Conservation (phyloP, 2,888 invertebrate genomes). For the Trichacis sp. region DNA sequence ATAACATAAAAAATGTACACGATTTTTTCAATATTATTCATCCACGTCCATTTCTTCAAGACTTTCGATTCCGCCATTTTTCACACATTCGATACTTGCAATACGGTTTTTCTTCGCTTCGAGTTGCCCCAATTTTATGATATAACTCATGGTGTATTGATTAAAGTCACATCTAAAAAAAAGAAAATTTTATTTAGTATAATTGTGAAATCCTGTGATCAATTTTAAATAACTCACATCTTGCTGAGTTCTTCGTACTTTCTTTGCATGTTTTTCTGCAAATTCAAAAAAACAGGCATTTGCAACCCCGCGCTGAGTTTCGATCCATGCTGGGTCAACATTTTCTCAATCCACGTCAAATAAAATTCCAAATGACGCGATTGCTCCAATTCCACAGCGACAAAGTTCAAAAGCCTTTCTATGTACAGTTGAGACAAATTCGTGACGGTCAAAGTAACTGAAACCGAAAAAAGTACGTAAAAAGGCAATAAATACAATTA, state of each 20-base stretch:
- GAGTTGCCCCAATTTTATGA: conserved; percentile 72
- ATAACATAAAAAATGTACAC: not conserved
- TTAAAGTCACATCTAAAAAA: conserved; percentile 87
- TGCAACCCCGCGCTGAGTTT: conserved; percentile 72
- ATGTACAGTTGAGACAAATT: conserved; percentile 81
- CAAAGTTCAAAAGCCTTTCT: conserved; percentile 78
- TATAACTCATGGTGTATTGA: conserved; percentile 83
- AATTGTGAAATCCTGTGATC: too few species aligned
- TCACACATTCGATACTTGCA: conserved; percentile 2
- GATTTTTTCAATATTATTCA: not conserved
- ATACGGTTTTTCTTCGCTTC: conserved; percentile 42
- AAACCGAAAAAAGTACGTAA: conserved; percentile 12
- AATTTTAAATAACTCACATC: conserved; percentile 84
- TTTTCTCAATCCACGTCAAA: conserved; percentile 80
- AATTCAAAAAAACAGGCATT: conserved; percentile 76
- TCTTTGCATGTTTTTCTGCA: conserved; percentile 84
- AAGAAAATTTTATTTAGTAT: too few species aligned
- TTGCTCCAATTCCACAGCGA: conserved; percentile 80
- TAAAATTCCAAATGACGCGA: conserved; percentile 92
- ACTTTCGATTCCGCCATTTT: not conserved
- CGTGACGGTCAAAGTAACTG: conserved; percentile 82
- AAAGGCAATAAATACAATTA: not conserved
- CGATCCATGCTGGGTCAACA: conserved; percentile 78
- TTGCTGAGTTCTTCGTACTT: conserved; percentile 86
- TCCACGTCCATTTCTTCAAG: conserved; percentile 2